These are phyloP conservation scores for Synanthedon formicaeformis DNA, from an alignment of 2,888 invertebrate genomes.

Conservation along the genomic window DNA sequence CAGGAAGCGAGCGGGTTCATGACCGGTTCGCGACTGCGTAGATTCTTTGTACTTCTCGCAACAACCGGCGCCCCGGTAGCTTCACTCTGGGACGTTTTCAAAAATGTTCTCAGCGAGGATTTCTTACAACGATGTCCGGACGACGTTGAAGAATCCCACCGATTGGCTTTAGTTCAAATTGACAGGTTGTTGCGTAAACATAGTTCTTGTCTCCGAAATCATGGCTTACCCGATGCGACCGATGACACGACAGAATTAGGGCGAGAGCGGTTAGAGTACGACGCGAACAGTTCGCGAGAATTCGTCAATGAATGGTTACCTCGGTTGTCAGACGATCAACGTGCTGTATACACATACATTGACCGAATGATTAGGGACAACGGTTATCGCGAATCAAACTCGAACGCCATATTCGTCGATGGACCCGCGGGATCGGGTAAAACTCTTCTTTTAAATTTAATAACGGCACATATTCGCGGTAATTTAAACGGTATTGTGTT, in stretches of 20 bases:
- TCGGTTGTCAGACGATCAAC: not conserved
- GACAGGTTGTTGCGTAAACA: not conserved
- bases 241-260: not conserved
- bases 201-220: not conserved
- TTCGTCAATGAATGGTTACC: not conserved
- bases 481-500: not conserved
- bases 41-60: slow-evolving; percentile 5
- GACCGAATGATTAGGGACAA: not conserved
- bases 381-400: not conserved
- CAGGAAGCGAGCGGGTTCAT: slow-evolving; percentile 6
- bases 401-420: slow-evolving; percentile 1
- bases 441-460: slow-evolving; percentile 1
- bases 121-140: no score
- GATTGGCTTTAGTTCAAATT: not conserved
- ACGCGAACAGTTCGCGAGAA: not conserved
- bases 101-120: no score
- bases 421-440: slow-evolving; percentile 4
- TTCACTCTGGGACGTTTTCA: no score
- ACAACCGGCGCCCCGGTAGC: slow-evolving; percentile 3
- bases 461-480: slow-evolving; percentile 1
- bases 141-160: not conserved
- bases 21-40: slow-evolving; percentile 6
- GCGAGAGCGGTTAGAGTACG: not conserved
- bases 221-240: not conserved
- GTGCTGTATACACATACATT: not conserved